Conservation (phyloP, 2,797 vertebrate genomes). For the Threskiornis aethiopicus region DNA sequence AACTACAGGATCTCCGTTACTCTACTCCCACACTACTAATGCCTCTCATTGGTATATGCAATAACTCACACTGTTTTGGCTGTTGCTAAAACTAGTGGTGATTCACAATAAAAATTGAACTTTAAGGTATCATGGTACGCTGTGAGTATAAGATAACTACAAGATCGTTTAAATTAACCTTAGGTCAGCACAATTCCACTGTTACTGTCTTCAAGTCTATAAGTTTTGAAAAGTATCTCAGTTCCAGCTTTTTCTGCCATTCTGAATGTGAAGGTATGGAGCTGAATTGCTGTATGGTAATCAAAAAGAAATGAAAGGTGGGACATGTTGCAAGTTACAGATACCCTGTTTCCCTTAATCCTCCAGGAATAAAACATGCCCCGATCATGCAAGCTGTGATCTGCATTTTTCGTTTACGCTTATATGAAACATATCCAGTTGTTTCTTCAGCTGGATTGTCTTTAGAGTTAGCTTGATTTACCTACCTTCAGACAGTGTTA, state of each 20-base stretch:
- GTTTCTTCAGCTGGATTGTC: background rate
- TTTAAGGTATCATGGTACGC: background rate
- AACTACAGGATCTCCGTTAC: background rate
- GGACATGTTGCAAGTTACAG: background rate
- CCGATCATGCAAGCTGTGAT: background rate
- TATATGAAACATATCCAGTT: background rate
- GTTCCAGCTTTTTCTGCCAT: background rate
- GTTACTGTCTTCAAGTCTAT: background rate
- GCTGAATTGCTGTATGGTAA: background rate
- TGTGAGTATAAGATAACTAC: background rate
- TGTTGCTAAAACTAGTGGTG: background rate
- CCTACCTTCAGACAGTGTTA: background rate
- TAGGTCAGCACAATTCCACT: background rate
- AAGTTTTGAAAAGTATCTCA: background rate
- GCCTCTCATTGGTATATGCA: background rate
- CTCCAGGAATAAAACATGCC: background rate
- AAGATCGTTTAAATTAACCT: background rate
- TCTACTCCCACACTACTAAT: background rate
- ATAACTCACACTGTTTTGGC: background rate
- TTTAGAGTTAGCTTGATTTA: background rate
- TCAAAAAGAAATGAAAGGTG: background rate
- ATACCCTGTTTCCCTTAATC: background rate
- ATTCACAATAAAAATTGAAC: background rate
- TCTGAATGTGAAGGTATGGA: background rate
- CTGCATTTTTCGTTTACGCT: background rate